These are phyloP conservation scores for Hyposmocoma kahamanoa DNA, from an alignment of 1,140 invertebrate species.

Conservation along the genomic window DNA sequence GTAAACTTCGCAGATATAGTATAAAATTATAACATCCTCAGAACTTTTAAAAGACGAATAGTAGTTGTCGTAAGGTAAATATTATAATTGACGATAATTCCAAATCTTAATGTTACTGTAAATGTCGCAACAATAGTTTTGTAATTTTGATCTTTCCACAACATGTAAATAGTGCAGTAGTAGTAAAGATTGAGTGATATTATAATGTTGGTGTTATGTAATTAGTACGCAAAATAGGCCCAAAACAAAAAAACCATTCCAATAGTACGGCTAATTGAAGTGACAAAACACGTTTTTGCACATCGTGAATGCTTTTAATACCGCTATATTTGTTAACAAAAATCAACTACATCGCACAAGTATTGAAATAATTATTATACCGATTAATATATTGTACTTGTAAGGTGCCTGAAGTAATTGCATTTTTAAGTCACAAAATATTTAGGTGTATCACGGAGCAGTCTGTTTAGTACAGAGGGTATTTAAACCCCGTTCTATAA, in stretches of 20 bases:
- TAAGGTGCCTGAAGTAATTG: constrained; percentile 43
- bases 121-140: neutral
- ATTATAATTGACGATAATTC: constrained; percentile 9
- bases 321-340: no score
- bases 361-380: constrained; percentile 25
- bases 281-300: no score
- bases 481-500: neutral
- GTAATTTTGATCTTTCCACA: constrained; percentile 15
- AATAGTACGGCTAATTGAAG: no score
- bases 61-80: constrained; percentile 26
- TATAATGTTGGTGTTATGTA: constrained; percentile 38
- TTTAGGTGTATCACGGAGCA: constrained; percentile 8
- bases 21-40: constrained; percentile 34
- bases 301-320: no score
- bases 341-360: constrained; percentile 47
- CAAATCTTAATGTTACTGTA: constrained; percentile 5
- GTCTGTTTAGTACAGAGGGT: neutral
- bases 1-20: no score
- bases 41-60: constrained; percentile 35
- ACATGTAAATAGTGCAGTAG: constrained; percentile 40
- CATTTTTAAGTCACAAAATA: constrained; percentile 52
- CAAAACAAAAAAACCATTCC: no score
- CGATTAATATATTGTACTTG: constrained; percentile 20
- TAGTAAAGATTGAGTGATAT: constrained; percentile 43
- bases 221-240: constrained; percentile 19